Base-by-base conservation (phyloP, 2,797 vertebrate genomes). In the Ibycter americanus region DNA sequence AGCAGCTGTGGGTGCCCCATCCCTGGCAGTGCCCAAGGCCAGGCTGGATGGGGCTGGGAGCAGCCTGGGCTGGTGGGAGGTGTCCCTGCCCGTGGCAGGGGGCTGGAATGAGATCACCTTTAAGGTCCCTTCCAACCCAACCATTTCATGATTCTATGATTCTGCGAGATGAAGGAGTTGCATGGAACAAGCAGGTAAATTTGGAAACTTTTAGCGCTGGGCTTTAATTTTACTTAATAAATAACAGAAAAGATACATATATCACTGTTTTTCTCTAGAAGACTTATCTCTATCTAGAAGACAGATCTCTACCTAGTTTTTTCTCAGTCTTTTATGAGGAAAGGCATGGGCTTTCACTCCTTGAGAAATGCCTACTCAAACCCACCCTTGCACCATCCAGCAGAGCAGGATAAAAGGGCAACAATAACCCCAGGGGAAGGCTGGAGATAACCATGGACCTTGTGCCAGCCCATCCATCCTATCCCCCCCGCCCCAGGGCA, bases 401-500 rank as follows among this genome's bases (percentile, higher is more conserved):
- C 44, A 72, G 34, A 54, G 42, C 17, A 59, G 58, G 32, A 54
- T 23, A 10, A 61, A 83, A 83, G 66, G 27, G 56, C 59, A 78
- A 0, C 34, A 16, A 15, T 4, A 38, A 34, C 49, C 1, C 27
- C 47, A 12, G 3, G 29, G 63, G 34, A 59, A 68, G 42, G 20
- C 40, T 70, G 61, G 42, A 62, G 19, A 6, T 4, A n/a, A 38
- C 46, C 76, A 3, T 0, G 0, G 36, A 15, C 42, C 34, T n/a
- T 6, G 54, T 12, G 17, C 15, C 68, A 66, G 12, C n/a, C 29
- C 40, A 44, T 61, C 52, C 4, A 1, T 13, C 34, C 62, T 73
- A 6, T 49, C 55, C 82, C 59, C 55, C 82, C 59, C 12, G 9
- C 15, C 5, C 14, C 0, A 0, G 11, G 18, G 8, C 21, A 12